Evolutionary conservation across 2,888 invertebrate genomes (phyloP).

Genomic region (Parelbella ahira): DNA sequence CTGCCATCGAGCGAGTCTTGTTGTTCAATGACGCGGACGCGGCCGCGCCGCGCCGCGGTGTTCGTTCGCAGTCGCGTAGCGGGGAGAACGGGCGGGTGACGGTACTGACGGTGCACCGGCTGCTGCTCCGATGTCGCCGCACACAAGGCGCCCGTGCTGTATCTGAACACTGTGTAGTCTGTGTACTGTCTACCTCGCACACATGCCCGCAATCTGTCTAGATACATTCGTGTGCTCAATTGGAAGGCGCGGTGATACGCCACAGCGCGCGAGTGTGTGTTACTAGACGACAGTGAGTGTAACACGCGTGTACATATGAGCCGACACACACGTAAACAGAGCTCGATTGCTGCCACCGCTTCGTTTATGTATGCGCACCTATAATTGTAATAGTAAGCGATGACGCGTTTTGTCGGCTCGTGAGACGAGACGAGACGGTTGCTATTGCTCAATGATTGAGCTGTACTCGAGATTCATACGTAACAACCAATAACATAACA

Average conservation of each 20-base stretch:
- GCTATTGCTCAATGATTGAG: slow-evolving; percentile 79
- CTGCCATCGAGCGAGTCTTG: slow-evolving; percentile 79
- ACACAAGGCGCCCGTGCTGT: slow-evolving; percentile 52
- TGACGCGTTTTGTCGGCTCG: slow-evolving; percentile 77
- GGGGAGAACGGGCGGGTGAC: slow-evolving; percentile 65
- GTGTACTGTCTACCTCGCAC: slow-evolving; percentile 41
- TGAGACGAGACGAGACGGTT: slow-evolving; percentile 71
- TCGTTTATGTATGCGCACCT: slow-evolving; percentile 69
- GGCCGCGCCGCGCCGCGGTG: slow-evolving; percentile 66
- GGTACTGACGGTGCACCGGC: slow-evolving; percentile 65
- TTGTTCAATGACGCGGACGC: slow-evolving; percentile 79
- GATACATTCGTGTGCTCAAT: slow-evolving; percentile 67
- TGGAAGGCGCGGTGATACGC: slow-evolving; percentile 55
- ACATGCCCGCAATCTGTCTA: slow-evolving; percentile 67
- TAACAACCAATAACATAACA: slow-evolving; percentile 51
- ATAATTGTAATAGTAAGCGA: slow-evolving; percentile 75
- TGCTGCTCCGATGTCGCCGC: slow-evolving; percentile 76
- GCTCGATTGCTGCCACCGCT: slow-evolving; percentile 71
- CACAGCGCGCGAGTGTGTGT: slow-evolving; percentile 51
- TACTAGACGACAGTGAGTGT: slow-evolving; percentile 50
- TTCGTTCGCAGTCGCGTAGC: slow-evolving; percentile 76
- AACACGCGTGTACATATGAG: slow-evolving; percentile 51
- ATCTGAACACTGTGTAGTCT: slow-evolving; percentile 33
- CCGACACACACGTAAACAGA: slow-evolving; percentile 58
- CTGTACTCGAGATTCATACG: slow-evolving; percentile 67